Evolutionary conservation across 2,888 invertebrate genomes (phyloP), one percentile per base, ranked within the genome.

Genomic region (Phortica magna): DNA sequence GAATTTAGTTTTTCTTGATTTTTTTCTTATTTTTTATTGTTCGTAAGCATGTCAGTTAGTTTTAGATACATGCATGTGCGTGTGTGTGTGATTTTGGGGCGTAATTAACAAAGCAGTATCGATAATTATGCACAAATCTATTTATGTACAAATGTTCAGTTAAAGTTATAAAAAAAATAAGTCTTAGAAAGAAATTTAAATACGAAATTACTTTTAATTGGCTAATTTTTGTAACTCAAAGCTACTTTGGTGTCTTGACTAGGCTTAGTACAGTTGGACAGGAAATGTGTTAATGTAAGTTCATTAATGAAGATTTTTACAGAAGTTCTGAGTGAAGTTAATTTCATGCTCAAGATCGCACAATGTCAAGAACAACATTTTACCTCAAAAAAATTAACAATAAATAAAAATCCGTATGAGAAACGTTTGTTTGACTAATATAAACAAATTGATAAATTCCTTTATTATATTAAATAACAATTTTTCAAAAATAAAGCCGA

Each of bases 1-100:
- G 82, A 79, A 83, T 80, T 81, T 82, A 83, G 80, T 83, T 83
- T 83, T 82, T n/a, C 59, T n/a, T 59, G 59, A 59, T 59, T n/a
- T 59, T 19, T n/a, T n/a, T 67, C 17, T 67, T 67, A 42, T 67
- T 42, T 22, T 19, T 71, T 22, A n/a, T 14, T 43, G n/a, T 68
- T n/a, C 68, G 19, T 7, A 71, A 42, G 5, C 67, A 67, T 17
- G 7, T 41, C 17, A 12, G 12, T 31, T 31, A 1, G 31, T 31
- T 31, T 31, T 31, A 22, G 22, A 61, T 61, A 22, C 22, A 19
- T 22, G 61, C 19, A 61, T 9, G n/a, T 65, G 31, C 10, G 9
- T 65, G 31, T 39, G 39, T 41, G 39, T n/a, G 39, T 67, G 67
- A n/a, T 41, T 67, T 42, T 59, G 42, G 31, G 42, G 39, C 42